phyloP scores from a whole-genome alignment of 2,113 vertebrate genomes.

The Chrysemys picta region DNA sequence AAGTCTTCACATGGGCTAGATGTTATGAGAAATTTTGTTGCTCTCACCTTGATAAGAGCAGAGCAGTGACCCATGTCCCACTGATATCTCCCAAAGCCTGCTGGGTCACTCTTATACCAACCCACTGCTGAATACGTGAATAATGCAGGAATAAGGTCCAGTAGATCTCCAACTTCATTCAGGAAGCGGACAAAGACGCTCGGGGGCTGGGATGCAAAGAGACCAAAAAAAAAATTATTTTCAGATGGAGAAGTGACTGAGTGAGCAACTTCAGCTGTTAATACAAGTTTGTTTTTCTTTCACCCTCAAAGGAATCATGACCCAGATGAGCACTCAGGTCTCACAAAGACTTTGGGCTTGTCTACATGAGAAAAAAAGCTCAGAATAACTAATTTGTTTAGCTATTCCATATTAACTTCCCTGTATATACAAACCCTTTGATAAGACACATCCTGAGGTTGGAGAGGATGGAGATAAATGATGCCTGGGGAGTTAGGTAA shows the following conservation, averaged over 20 bases:
- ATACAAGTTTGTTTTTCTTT: background rate
- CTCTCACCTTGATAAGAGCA: constrained; percentile 92
- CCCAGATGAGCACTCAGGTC: accelerated
- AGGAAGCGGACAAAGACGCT: constrained; percentile 88
- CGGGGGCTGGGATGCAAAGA: constrained; percentile 79
- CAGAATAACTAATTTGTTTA: background rate
- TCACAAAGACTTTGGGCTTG: background rate
- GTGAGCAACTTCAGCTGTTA: background rate
- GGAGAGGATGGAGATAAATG: constrained; percentile 1
- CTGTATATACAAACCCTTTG: background rate
- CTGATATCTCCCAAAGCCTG: constrained; percentile 64
- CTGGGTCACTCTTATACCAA: constrained; percentile 12
- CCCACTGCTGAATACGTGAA: constrained; percentile 53
- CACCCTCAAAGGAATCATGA: background rate
- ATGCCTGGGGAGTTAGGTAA: background rate
- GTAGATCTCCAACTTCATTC: constrained; percentile 87
- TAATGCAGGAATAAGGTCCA: constrained; percentile 90
- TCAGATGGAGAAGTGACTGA: background rate
- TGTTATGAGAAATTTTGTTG: background rate
- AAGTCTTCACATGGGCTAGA: background rate
- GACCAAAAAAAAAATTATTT: background rate
- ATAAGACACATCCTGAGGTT: background rate
- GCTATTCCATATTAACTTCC: background rate
- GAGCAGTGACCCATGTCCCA: constrained; percentile 93
- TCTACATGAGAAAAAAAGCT: background rate